phyloP scores from a whole-genome alignment of 2,113 vertebrate genomes.

The Thymallus thymallus region DNA sequence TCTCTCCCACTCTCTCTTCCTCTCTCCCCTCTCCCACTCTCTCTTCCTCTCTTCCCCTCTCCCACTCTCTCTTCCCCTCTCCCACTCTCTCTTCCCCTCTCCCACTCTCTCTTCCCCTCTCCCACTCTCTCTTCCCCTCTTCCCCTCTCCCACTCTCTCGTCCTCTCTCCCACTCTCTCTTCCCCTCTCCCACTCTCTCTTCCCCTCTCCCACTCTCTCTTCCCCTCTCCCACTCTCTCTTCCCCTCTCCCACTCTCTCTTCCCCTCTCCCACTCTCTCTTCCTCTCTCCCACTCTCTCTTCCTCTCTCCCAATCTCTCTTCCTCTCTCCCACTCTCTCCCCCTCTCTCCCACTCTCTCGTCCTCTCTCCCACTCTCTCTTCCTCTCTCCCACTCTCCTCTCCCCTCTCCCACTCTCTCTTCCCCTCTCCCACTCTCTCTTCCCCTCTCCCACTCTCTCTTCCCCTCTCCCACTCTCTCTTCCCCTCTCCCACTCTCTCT shows the following conservation, averaged over 20 bases:
- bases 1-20: slow-evolving; percentile 9
- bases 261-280: slow-evolving; percentile 7
- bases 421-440: slow-evolving; percentile 6
- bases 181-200: too few species aligned
- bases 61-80: too few species aligned
- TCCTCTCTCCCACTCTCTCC: not conserved
- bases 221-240: not conserved
- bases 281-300: slow-evolving; percentile 4
- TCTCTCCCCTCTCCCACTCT: too few species aligned
- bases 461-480: too few species aligned
- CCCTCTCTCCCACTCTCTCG: slow-evolving; percentile 8
- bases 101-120: not conserved
- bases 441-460: not conserved
- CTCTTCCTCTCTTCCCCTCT: not conserved
- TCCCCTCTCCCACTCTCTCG: slow-evolving; percentile 7
- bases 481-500: slow-evolving; percentile 7
- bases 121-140: too few species aligned
- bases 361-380: not conserved
- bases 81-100: slow-evolving; percentile 4
- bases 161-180: not conserved
- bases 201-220: slow-evolving; percentile 7
- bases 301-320: too few species aligned
- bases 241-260: too few species aligned
- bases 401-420: too few species aligned
- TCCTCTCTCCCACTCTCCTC: too few species aligned